A percentile compares a stretch with the other conserved stretches of the same genome.
phyloP scores from a whole-genome alignment of 1,140 invertebrate species.

The Batillaria attramentaria region DNA sequence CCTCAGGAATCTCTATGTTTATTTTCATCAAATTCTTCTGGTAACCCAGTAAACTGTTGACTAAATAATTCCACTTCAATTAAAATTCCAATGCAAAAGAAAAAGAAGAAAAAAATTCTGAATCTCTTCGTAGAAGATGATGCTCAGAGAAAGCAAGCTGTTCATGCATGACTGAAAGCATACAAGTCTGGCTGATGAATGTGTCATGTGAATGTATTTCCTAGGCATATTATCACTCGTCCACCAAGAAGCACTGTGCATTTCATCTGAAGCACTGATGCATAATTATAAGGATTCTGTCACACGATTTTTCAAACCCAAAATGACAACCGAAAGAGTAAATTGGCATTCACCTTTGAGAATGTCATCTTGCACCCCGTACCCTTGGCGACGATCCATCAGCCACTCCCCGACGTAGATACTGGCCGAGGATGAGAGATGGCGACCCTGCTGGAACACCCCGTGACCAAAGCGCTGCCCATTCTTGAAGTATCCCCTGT shows the following conservation, averaged over 20 bases:
- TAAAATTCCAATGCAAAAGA: neutral
- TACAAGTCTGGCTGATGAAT: no score
- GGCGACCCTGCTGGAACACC: conserved; percentile 84
- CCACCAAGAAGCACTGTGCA: no score
- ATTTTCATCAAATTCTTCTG: neutral
- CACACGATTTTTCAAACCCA: no score
- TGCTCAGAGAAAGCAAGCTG: no score
- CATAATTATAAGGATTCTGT: no score
- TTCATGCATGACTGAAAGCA: no score
- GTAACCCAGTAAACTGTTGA: neutral
- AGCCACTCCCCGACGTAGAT: conserved; percentile 91
- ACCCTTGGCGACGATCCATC: conserved; percentile 83
- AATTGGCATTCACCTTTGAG: conserved; percentile 69
- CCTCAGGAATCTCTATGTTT: neutral
- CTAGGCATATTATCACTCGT: no score
- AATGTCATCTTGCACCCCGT: conserved; percentile 90
- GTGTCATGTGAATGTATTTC: no score
- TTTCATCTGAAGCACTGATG: no score
- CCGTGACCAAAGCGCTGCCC: conserved; percentile 88
- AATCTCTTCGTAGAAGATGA: no score
- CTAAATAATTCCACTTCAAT: neutral
- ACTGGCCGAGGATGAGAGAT: conserved; percentile 81
- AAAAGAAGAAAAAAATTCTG: neutral
- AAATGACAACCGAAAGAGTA: no score
- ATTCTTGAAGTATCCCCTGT: conserved; percentile 89